A percentile compares a stretch with the other conserved stretches of the same genome.
Conservation (phyloP, 1,140 invertebrate species). For the Leptopilina boulardi region DNA sequence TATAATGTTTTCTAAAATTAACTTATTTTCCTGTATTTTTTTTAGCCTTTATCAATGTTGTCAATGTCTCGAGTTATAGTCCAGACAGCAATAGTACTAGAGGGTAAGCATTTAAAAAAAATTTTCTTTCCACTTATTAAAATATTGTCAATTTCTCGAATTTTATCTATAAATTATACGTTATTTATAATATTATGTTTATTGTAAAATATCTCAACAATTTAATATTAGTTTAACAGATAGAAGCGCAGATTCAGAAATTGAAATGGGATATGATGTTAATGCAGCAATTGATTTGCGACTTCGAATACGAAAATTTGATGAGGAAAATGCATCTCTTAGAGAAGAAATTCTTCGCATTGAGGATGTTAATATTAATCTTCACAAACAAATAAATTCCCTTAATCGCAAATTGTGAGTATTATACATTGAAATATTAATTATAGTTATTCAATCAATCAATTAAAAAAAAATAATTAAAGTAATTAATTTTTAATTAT, state of each 20-base stretch:
- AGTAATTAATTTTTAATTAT: too few relatives aligned
- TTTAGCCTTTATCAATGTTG: slow-evolving; percentile 6
- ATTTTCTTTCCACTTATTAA: too few relatives aligned
- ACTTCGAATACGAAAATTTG: slow-evolving; percentile 47
- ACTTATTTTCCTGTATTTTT: not conserved
- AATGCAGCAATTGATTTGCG: slow-evolving; percentile 43
- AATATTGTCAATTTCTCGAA: not conserved
- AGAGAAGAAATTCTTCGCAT: slow-evolving; percentile 49
- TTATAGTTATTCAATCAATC: not conserved
- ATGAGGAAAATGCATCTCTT: slow-evolving; percentile 52
- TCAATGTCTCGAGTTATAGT: slow-evolving; percentile 21
- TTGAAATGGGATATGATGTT: slow-evolving; percentile 37
- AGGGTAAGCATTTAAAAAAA: slow-evolving; percentile 12
- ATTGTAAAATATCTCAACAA: too few relatives aligned
- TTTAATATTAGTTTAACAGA: slow-evolving; percentile 11
- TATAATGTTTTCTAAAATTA: not conserved
- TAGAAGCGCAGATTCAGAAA: not conserved
- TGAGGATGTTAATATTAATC: slow-evolving; percentile 45
- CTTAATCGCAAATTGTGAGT: slow-evolving; percentile 44
- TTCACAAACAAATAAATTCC: slow-evolving; percentile 37
- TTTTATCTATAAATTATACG: too few relatives aligned
- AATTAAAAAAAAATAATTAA: too few relatives aligned
- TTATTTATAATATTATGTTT: too few relatives aligned
- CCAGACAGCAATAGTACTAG: slow-evolving; percentile 20
- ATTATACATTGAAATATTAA: not conserved